phyloP scores from a whole-genome alignment of 2,113 vertebrate genomes.

The Neodontobutis hainanensis region DNA sequence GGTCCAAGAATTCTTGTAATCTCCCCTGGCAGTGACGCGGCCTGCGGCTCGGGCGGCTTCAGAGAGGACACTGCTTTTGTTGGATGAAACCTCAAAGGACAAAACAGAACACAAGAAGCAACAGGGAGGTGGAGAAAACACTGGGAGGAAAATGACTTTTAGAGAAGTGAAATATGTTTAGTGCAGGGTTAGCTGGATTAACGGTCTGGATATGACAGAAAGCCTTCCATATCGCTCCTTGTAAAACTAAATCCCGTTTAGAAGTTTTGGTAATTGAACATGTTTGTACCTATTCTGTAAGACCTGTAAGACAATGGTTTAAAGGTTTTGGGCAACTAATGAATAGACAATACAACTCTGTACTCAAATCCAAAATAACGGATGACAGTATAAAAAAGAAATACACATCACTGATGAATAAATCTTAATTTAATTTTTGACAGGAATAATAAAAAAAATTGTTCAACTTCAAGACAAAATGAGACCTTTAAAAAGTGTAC shows the following conservation, averaged over 20 bases:
- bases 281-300: too few species aligned
- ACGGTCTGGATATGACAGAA: constrained; percentile 12
- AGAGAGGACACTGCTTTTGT: constrained; percentile 66
- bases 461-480: too few species aligned
- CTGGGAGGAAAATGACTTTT: constrained; percentile 22
- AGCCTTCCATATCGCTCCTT: constrained; percentile 30
- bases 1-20: constrained; percentile 66
- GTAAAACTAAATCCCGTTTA: constrained; percentile 2
- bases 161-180: constrained; percentile 40
- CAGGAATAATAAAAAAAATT: too few species aligned
- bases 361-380: too few species aligned
- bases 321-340: too few species aligned
- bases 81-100: constrained; percentile 64
- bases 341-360: too few species aligned
- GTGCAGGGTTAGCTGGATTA: constrained; percentile 47
- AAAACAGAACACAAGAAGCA: constrained; percentile 39
- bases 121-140: constrained; percentile 43
- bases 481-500: too few species aligned
- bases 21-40: constrained; percentile 55
- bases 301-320: too few species aligned
- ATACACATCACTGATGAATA: too few species aligned
- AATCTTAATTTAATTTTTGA: too few species aligned
- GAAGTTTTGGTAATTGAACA: too few species aligned
- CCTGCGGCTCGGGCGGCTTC: constrained; percentile 58
- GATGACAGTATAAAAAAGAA: too few species aligned